Base-by-base conservation (phyloP, 2,113 vertebrate genomes). In the Desmodus rotundus region DNA sequence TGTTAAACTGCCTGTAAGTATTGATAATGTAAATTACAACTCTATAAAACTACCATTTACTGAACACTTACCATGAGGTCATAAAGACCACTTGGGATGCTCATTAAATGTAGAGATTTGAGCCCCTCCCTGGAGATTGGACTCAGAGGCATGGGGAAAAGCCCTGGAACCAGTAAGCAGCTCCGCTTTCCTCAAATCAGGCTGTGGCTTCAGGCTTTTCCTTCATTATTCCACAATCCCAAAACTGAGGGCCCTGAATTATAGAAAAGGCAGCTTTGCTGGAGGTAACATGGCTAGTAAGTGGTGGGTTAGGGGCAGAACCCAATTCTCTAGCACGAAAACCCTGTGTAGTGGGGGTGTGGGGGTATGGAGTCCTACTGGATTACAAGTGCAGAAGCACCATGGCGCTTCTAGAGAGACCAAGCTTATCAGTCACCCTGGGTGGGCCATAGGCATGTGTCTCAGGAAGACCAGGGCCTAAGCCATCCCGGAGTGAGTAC, bases 1-100 rank as follows among this genome's bases (percentile, higher is more conserved):
- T 91, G 81, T 89, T 93, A 85, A 94, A 88, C 45, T 50, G 68
- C 94, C 47, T 89, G 22, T 52, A 74, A 67, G 85, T 96, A 68
- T 61, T 73, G 87, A 50, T 81, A 58, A 93, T 58, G 47, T 91
- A 88, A 96, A 68, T 95, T 93, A 85, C 33, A 77, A 85, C 47
- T 89, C 20, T 70, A 68, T 87, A 92, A 85, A 95, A 54, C 61
- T 61, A 85, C 26, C 58, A 47, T 38, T 94, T 95, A 76, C 78
- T 87, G 73, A 95, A 45, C 82, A 85, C n/a, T 97, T 89, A 85
- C 19, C 45, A 77, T 67, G 85, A 91, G 56, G 52, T 78, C 54
- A 82, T 85, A 80, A 94, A 26, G 92, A 72, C 11, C 17, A 67
- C 31, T 52, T 88, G 76, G 50, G 50, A 61, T 41, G n/a, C 28